These are phyloP conservation scores for Tamias sibiricus DNA, from an alignment of 2,113 vertebrate species.

Conservation along the genomic window DNA sequence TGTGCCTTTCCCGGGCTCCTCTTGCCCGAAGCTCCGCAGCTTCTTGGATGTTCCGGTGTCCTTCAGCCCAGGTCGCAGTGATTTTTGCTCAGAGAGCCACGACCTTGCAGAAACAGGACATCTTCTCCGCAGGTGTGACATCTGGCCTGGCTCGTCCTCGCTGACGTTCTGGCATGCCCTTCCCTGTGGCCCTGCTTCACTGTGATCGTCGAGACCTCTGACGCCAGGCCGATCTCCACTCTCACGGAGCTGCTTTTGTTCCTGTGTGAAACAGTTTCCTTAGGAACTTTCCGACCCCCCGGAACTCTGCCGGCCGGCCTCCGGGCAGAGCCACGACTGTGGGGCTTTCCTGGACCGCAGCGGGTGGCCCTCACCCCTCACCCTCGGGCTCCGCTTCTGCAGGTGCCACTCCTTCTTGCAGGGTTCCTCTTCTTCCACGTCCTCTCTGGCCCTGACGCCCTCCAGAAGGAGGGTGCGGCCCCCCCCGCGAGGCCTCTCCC, in stretches of 20 bases:
- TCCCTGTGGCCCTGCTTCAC: fast-evolving
- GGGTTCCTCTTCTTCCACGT: too few relatives aligned
- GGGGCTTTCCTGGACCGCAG: too few relatives aligned
- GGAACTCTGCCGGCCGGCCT: too few relatives aligned
- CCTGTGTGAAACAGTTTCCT: not conserved
- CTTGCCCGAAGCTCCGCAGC: not conserved
- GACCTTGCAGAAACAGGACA: fast-evolving
- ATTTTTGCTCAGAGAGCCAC: not conserved
- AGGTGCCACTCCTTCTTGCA: too few relatives aligned
- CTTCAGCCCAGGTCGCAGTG: too few relatives aligned
- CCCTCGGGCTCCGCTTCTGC: too few relatives aligned
- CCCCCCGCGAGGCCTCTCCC: too few relatives aligned
- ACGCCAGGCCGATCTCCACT: fast-evolving
- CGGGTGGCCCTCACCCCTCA: too few relatives aligned
- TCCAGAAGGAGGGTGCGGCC: too few relatives aligned
- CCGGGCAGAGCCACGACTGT: too few relatives aligned
- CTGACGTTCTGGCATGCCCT: fast-evolving
- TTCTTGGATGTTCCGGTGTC: too few relatives aligned
- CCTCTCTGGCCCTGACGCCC: too few relatives aligned
- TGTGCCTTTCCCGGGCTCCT: fast-evolving
- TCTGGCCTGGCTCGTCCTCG: not conserved
- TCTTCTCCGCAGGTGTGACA: not conserved
- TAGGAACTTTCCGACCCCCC: not conserved
- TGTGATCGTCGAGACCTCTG: not conserved
- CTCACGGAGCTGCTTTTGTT: not conserved